Evolutionary conservation across 1,140 invertebrate genomes (phyloP), one percentile per base, ranked within the genome.

Genomic region (Choristoneura fumiferana): DNA sequence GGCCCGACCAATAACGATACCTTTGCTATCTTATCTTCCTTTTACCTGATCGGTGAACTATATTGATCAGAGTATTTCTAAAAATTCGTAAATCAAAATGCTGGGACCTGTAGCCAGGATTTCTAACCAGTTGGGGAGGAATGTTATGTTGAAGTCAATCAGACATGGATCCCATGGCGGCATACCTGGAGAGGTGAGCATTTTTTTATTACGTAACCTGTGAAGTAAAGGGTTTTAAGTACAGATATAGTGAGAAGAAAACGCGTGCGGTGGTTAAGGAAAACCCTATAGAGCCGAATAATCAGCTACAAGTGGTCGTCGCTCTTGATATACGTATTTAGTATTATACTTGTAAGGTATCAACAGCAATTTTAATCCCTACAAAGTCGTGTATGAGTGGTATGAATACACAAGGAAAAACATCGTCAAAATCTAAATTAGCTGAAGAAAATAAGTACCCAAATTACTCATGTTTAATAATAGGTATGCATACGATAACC

Each of bases 111-210:
- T 80, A 8, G 69, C 77, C 9, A 80, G 70, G 39, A 70, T 77
- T 67, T 76, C 74, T 8, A 70, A 71, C 39, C 65, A 77, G 52
- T 59, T 89, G 63, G 90, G 87, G 54, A 83, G 87, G 54, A 90
- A 90, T 80, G 85, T 90, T 52, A 84, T 90, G 71, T 84, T 76
- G 64, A 89, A 72, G 43, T 80, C 91, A 66, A 79, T 93, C 10
- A 91, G 93, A 66, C 90, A 90, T 62, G 89, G 91, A 55, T 87
- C 84, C 12, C 89, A 92, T 67, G 93, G 92, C 13, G 93, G 93
- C 36, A 71, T 91, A 69, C 92, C 92, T 58, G 93, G 93, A 62
- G 91, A 90, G 82, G 93, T 94, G 89, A 84, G 86, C 76, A 58
- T 18, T 40, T 58, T 37, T 60, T 61, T 62, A 53, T 77, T 76